Conservation (phyloP, 1,140 invertebrate species). For the Listronotus bonariensis region DNA sequence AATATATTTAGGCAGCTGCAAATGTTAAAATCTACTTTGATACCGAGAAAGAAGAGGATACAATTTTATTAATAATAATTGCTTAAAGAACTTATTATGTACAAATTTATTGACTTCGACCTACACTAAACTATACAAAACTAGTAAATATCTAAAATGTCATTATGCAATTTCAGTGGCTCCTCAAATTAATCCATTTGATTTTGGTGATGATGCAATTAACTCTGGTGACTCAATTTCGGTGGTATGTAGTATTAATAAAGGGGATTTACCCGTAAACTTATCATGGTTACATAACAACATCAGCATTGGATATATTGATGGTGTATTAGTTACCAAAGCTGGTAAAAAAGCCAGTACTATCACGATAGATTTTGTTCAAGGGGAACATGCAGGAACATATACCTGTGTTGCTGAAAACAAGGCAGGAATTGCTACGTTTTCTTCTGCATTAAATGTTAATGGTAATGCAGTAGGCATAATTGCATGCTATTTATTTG, state of each 20-base stretch:
- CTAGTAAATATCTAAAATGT: too few relatives aligned
- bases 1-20: too few relatives aligned
- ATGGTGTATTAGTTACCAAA: slow-evolving; percentile 53
- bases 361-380: slow-evolving; percentile 74
- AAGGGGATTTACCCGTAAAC: slow-evolving; percentile 70
- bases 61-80: too few relatives aligned
- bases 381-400: slow-evolving; percentile 73
- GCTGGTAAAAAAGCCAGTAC: slow-evolving; percentile 68
- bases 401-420: slow-evolving; percentile 76
- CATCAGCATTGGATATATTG: slow-evolving; percentile 49
- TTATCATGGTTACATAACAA: slow-evolving; percentile 67
- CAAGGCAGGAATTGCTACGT: slow-evolving; percentile 62
- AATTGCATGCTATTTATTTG: too few relatives aligned
- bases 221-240: slow-evolving; percentile 69
- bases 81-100: too few relatives aligned
- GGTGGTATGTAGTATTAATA: slow-evolving; percentile 65
- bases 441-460: slow-evolving; percentile 64
- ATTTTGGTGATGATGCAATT: slow-evolving; percentile 70
- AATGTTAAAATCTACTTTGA: too few relatives aligned
- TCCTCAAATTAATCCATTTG: slow-evolving; percentile 73
- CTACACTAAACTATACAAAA: too few relatives aligned
- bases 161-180: slow-evolving; percentile 56
- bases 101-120: too few relatives aligned
- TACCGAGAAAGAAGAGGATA: too few relatives aligned
- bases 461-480: slow-evolving; percentile 58